These are phyloP conservation scores for Cybosia mesomella DNA, from an alignment of 2,888 invertebrate species.

Conservation along the genomic window DNA sequence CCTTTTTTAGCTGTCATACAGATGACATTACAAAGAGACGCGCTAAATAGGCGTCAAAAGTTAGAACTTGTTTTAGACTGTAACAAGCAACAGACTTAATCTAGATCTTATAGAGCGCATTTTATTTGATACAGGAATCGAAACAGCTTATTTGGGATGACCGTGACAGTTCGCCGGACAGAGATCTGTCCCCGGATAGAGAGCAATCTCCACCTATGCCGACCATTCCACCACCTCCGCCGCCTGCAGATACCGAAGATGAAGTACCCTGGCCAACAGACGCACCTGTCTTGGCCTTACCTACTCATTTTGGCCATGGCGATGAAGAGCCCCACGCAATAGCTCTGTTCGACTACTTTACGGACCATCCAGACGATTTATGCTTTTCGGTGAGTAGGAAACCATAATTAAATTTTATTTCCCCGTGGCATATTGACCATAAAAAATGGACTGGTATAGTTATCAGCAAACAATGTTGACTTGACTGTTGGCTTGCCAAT, in stretches of 20 bases:
- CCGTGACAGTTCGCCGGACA: constrained; percentile 68
- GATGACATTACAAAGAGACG: no score
- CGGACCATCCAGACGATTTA: constrained; percentile 92
- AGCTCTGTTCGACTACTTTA: constrained; percentile 92
- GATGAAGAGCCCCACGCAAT: constrained; percentile 89
- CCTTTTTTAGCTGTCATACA: no score
- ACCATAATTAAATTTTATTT: not conserved
- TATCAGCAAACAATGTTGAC: no score
- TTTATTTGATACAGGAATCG: constrained; percentile 64
- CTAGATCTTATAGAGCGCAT: not conserved
- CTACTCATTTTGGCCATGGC: constrained; percentile 32
- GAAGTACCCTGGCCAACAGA: constrained; percentile 66
- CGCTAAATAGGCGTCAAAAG: no score
- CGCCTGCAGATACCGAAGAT: constrained; percentile 84
- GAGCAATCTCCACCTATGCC: constrained; percentile 93
- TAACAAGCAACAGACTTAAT: not conserved
- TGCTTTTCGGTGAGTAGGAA: constrained; percentile 90
- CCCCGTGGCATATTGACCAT: not conserved
- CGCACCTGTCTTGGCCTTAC: constrained; percentile 38
- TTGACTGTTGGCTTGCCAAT: no score
- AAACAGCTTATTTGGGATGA: constrained; percentile 74
- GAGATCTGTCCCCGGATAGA: constrained; percentile 85
- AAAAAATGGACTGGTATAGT: no score
- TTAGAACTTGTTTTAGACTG: no score
- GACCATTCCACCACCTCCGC: constrained; percentile 91